These are phyloP conservation scores for Hydropsyche tenuis DNA, from an alignment of 1,140 invertebrate species.

Conservation along the genomic window DNA sequence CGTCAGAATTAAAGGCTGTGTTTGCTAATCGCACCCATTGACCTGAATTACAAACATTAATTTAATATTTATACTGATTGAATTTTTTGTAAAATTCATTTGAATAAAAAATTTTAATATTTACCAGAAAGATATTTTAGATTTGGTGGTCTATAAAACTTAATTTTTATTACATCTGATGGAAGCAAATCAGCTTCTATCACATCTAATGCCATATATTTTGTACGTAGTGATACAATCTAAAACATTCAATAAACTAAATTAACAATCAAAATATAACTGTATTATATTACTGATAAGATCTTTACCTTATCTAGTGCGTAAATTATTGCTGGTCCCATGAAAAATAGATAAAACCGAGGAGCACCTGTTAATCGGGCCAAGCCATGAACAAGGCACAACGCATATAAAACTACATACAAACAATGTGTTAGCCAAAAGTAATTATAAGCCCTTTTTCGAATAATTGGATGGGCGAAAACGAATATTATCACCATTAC, in stretches of 20 bases:
- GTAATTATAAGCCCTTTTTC: slow-evolving; percentile 94
- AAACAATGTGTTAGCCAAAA: slow-evolving; percentile 98
- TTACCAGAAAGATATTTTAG: slow-evolving; percentile 90
- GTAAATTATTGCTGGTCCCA: slow-evolving; percentile 90
- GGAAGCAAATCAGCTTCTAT: slow-evolving; percentile 95
- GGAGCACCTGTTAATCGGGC: slow-evolving; percentile 91
- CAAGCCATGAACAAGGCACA: slow-evolving; percentile 93
- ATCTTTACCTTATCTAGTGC: slow-evolving; percentile 83
- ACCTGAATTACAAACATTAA: slow-evolving; percentile 58
- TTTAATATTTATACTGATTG: background rate
- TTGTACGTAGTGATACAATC: slow-evolving; percentile 89
- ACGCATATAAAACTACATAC: slow-evolving; percentile 87
- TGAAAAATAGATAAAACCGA: slow-evolving; percentile 95
- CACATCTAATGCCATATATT: slow-evolving; percentile 93
- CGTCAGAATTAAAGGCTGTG: slow-evolving; percentile 88
- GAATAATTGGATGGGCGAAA: slow-evolving; percentile 93
- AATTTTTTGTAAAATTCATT: background rate
- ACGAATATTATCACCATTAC: slow-evolving; percentile 97
- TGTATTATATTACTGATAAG: background rate
- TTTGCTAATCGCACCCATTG: slow-evolving; percentile 92
- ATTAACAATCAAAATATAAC: background rate
- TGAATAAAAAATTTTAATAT: slow-evolving; percentile 7
- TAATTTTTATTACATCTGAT: slow-evolving; percentile 93
- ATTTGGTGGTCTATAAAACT: slow-evolving; percentile 93
- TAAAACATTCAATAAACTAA: slow-evolving; percentile 54